Evolutionary conservation across 1,140 invertebrate genomes (phyloP).

Genomic region (Hypothenemus hampei): DNA sequence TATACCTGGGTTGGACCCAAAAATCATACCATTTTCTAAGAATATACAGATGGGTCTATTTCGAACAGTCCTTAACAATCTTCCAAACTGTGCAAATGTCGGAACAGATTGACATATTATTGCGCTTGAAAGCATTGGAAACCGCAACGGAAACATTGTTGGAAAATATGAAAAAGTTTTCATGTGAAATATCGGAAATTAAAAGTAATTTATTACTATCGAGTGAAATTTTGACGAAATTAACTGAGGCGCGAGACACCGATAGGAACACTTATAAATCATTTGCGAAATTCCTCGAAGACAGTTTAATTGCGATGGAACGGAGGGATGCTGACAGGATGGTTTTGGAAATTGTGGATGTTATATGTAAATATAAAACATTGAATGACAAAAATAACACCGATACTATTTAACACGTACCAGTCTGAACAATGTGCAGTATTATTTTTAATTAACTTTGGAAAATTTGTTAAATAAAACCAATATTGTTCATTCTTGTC

Average conservation of each 20-base stretch:
- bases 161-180: background rate
- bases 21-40: no score
- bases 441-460: no score
- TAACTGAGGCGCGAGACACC: background rate
- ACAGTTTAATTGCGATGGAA: constrained; percentile 16
- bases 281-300: constrained; percentile 20
- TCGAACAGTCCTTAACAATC: no score
- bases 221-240: constrained; percentile 4
- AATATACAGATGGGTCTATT: no score
- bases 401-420: no score
- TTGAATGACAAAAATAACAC: background rate
- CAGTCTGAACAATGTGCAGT: no score
- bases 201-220: background rate
- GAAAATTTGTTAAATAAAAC: no score
- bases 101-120: no score
- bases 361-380: constrained; percentile 17
- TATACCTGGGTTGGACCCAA: no score
- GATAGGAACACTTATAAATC: constrained; percentile 9
- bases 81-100: no score
- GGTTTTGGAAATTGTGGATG: constrained; percentile 23
- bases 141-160: background rate
- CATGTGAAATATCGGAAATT: background rate
- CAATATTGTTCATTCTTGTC: no score
- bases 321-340: constrained; percentile 12
- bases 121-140: background rate